phyloP scores from a whole-genome alignment of 1,140 invertebrate genomes.

The Caenorhabditis remanei region DNA sequence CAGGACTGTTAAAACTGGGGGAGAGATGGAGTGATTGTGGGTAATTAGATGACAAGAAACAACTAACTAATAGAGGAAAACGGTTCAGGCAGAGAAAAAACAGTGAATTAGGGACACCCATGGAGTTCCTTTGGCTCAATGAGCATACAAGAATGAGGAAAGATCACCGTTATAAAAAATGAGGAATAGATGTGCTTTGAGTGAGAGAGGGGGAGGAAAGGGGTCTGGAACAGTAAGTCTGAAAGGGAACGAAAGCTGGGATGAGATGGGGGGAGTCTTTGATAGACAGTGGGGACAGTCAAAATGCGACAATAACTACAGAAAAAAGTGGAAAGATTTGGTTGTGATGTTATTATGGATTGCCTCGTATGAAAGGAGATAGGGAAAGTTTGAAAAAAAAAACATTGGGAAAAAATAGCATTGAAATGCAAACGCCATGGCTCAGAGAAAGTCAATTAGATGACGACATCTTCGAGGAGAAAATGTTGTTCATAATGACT shows the following conservation, averaged over 20 bases:
- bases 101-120: conserved; percentile 45
- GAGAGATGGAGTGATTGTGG: neutral
- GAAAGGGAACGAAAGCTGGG: conserved; percentile 9
- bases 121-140: conserved; percentile 10
- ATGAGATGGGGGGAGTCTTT: neutral
- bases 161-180: conserved; percentile 58
- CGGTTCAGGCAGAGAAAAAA: neutral
- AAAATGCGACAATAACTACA: conserved; percentile 48
- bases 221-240: no score
- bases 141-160: conserved; percentile 34
- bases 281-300: neutral
- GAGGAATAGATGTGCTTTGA: conserved; percentile 55
- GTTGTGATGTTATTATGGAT: conserved; percentile 41
- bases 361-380: conserved; percentile 54
- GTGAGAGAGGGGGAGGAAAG: neutral
- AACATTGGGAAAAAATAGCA: neutral
- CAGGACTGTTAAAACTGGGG: conserved; percentile 46
- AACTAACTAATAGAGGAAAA: conserved; percentile 19
- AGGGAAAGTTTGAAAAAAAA: conserved; percentile 10
- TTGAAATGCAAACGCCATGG: conserved; percentile 39
- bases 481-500: neutral
- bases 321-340: conserved; percentile 9
- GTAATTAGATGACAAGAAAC: conserved; percentile 5
- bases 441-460: neutral
- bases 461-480: neutral